Percentiles rank a stretch among this genome's conserved stretches.
Evolutionary conservation across 1,140 invertebrate genomes (phyloP).

Genomic region (Hycleus phaleratus): DNA sequence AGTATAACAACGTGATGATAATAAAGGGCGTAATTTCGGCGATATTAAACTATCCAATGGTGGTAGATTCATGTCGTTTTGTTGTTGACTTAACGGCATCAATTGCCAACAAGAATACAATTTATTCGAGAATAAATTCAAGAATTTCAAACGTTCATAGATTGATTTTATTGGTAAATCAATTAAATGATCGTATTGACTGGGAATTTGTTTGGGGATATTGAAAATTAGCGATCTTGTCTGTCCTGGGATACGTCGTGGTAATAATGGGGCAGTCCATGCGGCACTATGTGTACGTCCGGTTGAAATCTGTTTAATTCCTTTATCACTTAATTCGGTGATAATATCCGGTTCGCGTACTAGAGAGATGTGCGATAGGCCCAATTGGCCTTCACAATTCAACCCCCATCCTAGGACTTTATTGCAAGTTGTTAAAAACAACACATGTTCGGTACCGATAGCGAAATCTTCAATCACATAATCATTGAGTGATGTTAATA

Average conservation of each 20-base stretch:
- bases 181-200: slow-evolving; percentile 51
- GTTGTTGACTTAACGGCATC: slow-evolving; percentile 46
- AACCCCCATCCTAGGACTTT: slow-evolving; percentile 61
- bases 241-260: slow-evolving; percentile 43
- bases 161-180: slow-evolving; percentile 46
- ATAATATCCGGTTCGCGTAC: slow-evolving; percentile 52
- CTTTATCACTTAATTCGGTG: slow-evolving; percentile 47
- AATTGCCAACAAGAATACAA: slow-evolving; percentile 57
- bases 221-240: slow-evolving; percentile 48
- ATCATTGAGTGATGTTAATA: slow-evolving; percentile 44
- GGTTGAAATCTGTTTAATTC: slow-evolving; percentile 54
- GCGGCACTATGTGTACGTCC: slow-evolving; percentile 58
- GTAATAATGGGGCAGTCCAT: slow-evolving; percentile 52
- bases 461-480: slow-evolving; percentile 53
- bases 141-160: slow-evolving; percentile 48
- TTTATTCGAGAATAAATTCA: slow-evolving; percentile 57
- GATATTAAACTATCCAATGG: slow-evolving; percentile 44
- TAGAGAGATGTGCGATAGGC: slow-evolving; percentile 48
- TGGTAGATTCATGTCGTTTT: slow-evolving; percentile 38
- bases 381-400: slow-evolving; percentile 57
- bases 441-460: slow-evolving; percentile 55
- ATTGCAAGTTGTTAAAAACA: slow-evolving; percentile 51
- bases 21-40: slow-evolving; percentile 46
- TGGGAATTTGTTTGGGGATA: slow-evolving; percentile 47
- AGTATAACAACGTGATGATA: slow-evolving; percentile 55